phyloP scores from a whole-genome alignment of 2,797 vertebrate genomes.

The Onychomys torridus region DNA sequence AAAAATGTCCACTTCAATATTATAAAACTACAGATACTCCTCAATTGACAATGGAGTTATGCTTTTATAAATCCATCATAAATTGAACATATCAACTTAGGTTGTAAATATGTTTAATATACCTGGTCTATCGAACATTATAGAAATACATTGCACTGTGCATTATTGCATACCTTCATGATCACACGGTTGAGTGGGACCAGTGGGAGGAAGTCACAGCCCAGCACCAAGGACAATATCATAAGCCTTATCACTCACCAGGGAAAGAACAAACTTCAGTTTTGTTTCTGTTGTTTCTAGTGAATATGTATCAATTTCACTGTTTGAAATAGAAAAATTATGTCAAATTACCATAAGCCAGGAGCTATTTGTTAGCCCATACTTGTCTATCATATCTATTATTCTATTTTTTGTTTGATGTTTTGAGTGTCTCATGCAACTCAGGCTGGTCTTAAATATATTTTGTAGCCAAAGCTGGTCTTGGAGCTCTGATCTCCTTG shows the following conservation, averaged over 20 bases:
- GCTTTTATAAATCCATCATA: not conserved
- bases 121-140: not conserved
- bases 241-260: not conserved
- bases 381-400: not conserved
- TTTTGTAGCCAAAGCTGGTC: not conserved
- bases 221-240: not conserved
- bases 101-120: not conserved
- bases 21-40: not conserved
- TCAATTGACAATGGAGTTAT: not conserved
- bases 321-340: not conserved
- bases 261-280: too few species aligned
- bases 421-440: not conserved
- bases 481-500: not conserved
- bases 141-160: not conserved
- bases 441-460: not conserved
- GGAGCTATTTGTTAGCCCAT: not conserved
- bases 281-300: not conserved
- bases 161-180: not conserved
- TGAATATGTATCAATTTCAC: not conserved
- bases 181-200: too few species aligned
- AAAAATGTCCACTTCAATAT: not conserved
- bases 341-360: not conserved
- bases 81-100: not conserved
- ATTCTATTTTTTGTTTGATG: conserved; percentile 14
- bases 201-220: too few species aligned